These are phyloP conservation scores for Chionodraco myersi DNA, from an alignment of 2,113 vertebrate genomes.

Conservation along the genomic window DNA sequence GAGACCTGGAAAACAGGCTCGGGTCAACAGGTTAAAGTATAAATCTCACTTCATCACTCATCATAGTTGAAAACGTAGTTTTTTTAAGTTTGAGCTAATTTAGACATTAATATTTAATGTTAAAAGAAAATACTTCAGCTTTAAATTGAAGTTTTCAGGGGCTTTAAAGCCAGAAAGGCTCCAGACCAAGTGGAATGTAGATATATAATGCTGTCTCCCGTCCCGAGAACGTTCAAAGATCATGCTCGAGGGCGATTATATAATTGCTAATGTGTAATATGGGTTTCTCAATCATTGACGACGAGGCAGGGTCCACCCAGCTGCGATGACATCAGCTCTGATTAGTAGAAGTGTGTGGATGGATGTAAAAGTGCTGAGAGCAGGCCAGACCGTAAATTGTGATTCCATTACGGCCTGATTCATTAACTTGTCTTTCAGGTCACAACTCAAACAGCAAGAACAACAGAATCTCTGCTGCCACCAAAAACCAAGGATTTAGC, in stretches of 20 bases:
- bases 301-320: slow-evolving; percentile 35
- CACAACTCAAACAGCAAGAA: slow-evolving; percentile 9
- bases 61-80: neutral
- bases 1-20: no score
- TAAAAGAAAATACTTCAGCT: neutral
- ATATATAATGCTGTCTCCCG: slow-evolving; percentile 30
- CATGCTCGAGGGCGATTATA: slow-evolving; percentile 31
- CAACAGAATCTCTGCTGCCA: neutral
- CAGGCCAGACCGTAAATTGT: slow-evolving; percentile 2
- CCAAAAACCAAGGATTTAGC: neutral
- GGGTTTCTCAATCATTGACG: slow-evolving; percentile 67
- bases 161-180: slow-evolving; percentile 1
- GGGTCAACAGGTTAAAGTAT: no score
- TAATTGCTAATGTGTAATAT: slow-evolving; percentile 50
- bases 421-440: neutral
- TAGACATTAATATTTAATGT: neutral
- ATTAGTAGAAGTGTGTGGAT: slow-evolving; percentile 44
- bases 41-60: no score
- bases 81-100: neutral
- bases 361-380: slow-evolving; percentile 35
- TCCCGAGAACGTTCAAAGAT: slow-evolving; percentile 43
- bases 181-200: slow-evolving; percentile 20
- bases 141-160: neutral
- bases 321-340: slow-evolving; percentile 54
- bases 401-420: slow-evolving; percentile 21